These are phyloP conservation scores for Yoshiicerus persimilis DNA, from an alignment of 1,140 invertebrate genomes.

Conservation along the genomic window DNA sequence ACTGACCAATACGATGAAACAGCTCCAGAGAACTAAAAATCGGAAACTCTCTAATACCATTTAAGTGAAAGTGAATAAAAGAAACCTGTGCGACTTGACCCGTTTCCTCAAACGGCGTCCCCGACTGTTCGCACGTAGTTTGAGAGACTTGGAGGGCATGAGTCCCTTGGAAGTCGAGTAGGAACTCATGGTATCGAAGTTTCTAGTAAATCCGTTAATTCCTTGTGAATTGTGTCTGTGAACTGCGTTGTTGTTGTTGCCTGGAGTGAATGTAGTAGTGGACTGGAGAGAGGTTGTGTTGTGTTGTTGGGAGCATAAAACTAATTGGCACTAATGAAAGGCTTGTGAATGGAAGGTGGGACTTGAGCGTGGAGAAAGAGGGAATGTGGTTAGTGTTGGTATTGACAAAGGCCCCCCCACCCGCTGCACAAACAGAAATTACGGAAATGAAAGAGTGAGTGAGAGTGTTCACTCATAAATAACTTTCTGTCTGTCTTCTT, in stretches of 20 bases:
- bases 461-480: neutral
- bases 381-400: neutral
- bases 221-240: neutral
- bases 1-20: too few relatives aligned
- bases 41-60: too few relatives aligned
- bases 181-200: neutral
- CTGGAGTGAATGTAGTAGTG: neutral
- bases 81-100: constrained; percentile 28
- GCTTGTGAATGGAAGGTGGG: neutral
- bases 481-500: neutral
- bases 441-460: neutral
- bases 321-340: neutral
- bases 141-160: constrained; percentile 30
- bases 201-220: neutral
- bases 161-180: neutral
- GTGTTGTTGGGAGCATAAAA: neutral
- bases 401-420: neutral
- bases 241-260: neutral
- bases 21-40: too few relatives aligned
- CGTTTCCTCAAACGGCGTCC: constrained; percentile 13
- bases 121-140: constrained; percentile 16
- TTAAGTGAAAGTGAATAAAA: neutral
- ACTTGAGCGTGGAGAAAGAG: neutral
- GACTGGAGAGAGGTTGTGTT: too few relatives aligned
- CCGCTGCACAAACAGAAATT: neutral